phyloP scores from a whole-genome alignment of 2,888 invertebrate species.

The Sycophila texana region DNA sequence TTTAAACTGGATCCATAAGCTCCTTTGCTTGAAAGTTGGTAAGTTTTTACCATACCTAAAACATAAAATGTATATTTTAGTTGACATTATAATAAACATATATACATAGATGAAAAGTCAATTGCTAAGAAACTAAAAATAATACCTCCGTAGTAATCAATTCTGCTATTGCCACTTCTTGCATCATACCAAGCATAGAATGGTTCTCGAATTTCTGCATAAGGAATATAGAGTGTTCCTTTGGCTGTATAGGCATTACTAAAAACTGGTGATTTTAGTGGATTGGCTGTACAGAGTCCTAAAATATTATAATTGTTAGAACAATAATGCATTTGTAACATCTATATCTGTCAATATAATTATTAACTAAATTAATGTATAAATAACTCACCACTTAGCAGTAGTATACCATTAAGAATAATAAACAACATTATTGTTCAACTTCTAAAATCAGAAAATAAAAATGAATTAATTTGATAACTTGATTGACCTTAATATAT shows the following conservation, averaged over 20 bases:
- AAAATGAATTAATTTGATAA: constrained; percentile 36
- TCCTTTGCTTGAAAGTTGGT: constrained; percentile 83
- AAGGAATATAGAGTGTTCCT: constrained; percentile 90
- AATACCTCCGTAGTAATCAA: constrained; percentile 93
- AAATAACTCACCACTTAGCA: constrained; percentile 49
- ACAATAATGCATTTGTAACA: constrained; percentile 9
- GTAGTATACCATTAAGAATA: constrained; percentile 16
- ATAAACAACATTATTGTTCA: constrained; percentile 45
- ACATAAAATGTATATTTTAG: constrained; percentile 8
- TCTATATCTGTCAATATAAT: background rate
- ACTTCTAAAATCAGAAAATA: constrained; percentile 36
- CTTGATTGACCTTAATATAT: background rate
- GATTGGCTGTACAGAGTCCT: constrained; percentile 52
- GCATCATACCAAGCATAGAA: constrained; percentile 93
- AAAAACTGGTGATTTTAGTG: constrained; percentile 79
- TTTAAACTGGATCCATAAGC: constrained; percentile 86
- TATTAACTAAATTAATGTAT: background rate
- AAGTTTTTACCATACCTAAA: constrained; percentile 91
- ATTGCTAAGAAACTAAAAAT: background rate
- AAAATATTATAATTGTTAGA: constrained; percentile 22
- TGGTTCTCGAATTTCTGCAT: constrained; percentile 94
- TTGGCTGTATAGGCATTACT: constrained; percentile 85
- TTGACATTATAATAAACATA: too few relatives aligned
- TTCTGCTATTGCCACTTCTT: constrained; percentile 85
- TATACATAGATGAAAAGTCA: too few relatives aligned